Evolutionary conservation across 2,113 vertebrate species (phyloP).

Genomic region (Phyllostomus hastatus): DNA sequence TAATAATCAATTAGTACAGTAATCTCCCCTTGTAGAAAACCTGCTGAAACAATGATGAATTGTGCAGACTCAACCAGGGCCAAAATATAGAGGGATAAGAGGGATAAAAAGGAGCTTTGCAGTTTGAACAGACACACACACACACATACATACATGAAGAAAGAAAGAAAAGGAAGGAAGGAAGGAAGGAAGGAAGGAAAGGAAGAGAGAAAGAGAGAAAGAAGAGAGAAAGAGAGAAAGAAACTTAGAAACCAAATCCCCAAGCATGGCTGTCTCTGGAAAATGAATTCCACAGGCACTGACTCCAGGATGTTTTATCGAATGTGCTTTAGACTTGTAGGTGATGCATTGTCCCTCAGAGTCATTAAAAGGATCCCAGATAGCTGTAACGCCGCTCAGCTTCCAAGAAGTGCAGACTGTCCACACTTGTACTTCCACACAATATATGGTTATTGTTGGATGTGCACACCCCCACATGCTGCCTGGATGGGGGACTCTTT

Average conservation of each 20-base stretch:
- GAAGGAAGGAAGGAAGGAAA: too few relatives aligned
- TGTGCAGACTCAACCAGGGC: background rate
- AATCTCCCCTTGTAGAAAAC: constrained; percentile 25
- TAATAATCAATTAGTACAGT: constrained; percentile 58
- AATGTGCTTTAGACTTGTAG: constrained; percentile 51
- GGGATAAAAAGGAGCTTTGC: background rate
- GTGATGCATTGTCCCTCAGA: constrained; percentile 73
- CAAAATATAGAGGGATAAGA: background rate
- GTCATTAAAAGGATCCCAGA: constrained; percentile 57
- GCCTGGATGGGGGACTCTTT: constrained; percentile 61
- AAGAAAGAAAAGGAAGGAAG: too few relatives aligned
- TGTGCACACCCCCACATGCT: constrained; percentile 60
- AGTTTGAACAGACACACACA: background rate
- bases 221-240: background rate
- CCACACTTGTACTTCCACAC: constrained; percentile 65
- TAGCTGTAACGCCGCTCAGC: constrained; percentile 62
- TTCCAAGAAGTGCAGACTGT: constrained; percentile 64
- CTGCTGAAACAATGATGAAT: constrained; percentile 33
- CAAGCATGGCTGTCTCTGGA: constrained; percentile 38
- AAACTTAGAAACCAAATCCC: constrained; percentile 60
- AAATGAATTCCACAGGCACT: constrained; percentile 66
- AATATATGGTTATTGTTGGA: constrained; percentile 67
- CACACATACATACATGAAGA: background rate
- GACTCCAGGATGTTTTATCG: constrained; percentile 68
- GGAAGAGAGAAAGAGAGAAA: background rate